Evolutionary conservation across 2,113 vertebrate species (phyloP), one percentile per base, ranked within the genome.

Genomic region (Pitta sordida): DNA sequence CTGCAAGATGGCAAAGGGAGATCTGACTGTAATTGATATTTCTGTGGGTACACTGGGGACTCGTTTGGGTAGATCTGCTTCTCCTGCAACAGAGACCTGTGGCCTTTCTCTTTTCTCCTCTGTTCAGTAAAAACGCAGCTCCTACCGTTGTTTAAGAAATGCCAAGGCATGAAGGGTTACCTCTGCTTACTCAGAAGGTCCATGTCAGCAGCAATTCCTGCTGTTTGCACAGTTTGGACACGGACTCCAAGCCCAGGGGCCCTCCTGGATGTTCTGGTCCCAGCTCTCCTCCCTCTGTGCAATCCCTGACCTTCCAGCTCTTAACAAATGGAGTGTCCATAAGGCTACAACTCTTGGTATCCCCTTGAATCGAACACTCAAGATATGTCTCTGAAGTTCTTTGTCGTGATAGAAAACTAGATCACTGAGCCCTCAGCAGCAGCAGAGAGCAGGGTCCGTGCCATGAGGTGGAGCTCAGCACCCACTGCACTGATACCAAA

Each of bases 401-500:
- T 27, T 5, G 20, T 6, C 36, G 48, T 44, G 46, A 16, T 0
- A 58, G 36, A 41, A 56, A 68, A 52, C 6, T 22, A 63, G 18
- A 64, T 53, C 34, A 9, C 22, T 56, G 19, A 64, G 65, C n/a
- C 75, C 52, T 19, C 53, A 39, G 8, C 15, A 8, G 11, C 4
- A 55, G 64, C 34, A 82, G 34, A 14, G 16, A 34, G 51, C 32
- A 15, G 51, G 15, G 43, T 19, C 6, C 1, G 19, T 30, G 36
- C 18, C 6, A 3, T 2, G 26, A 63, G 24, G 0, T 13, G 19
- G 21, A 43, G 63, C 60, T 81, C 63, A 39, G 48, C 2, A 29
- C 16, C 30, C 51, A 49, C 11, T 22, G 41, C 37, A 46, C 6
- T 68, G 23, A 49, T 32, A 51, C 23, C 37, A 79, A 65, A 73